Conservation (phyloP, 2,888 invertebrate genomes). For the Eumacrocentrus americanus region DNA sequence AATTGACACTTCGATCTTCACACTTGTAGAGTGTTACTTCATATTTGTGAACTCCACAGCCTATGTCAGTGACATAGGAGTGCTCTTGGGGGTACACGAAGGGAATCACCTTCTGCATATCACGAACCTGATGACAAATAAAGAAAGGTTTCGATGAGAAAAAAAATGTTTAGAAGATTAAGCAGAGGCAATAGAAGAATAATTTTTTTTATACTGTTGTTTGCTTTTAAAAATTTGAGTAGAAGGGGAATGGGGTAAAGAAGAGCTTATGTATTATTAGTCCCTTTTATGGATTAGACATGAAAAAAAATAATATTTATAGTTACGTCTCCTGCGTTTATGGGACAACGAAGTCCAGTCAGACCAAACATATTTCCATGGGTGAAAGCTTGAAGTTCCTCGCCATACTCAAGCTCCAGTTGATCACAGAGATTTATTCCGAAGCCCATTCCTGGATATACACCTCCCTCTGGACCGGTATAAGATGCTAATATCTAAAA, state of each 20-base stretch:
- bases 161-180: too few species aligned
- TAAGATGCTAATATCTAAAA: neutral
- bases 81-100: slow-evolving; percentile 15
- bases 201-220: too few species aligned
- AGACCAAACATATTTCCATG: slow-evolving; percentile 5
- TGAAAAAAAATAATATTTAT: neutral
- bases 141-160: too few species aligned
- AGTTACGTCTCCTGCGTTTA: neutral
- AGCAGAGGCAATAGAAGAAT: too few species aligned
- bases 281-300: too few species aligned
- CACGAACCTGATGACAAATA: neutral
- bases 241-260: neutral
- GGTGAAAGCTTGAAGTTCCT: neutral
- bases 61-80: slow-evolving; percentile 3
- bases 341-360: slow-evolving; percentile 4
- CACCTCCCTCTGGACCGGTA: neutral
- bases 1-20: neutral
- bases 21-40: slow-evolving; percentile 24
- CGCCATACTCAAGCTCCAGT: neutral
- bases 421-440: slow-evolving; percentile 4
- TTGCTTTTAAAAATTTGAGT: neutral
- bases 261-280: neutral
- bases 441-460: neutral
- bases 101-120: neutral
- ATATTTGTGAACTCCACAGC: slow-evolving; percentile 23